A percentile compares a stretch with the other conserved stretches of the same genome.
Evolutionary conservation across 2,888 invertebrate species (phyloP).

Genomic region (Isotomurus palustris): DNA sequence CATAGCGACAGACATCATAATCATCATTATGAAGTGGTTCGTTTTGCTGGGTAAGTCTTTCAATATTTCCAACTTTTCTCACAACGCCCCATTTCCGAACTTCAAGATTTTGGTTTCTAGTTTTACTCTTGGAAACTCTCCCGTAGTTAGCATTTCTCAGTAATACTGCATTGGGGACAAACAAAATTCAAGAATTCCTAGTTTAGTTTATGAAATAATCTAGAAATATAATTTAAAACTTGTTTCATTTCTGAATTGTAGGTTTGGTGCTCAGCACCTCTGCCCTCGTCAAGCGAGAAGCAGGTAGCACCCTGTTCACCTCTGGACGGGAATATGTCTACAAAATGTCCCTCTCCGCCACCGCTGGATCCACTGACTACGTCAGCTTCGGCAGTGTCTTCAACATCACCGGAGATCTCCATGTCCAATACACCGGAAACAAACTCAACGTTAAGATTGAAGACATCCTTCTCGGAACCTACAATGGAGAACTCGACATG

Average conservation of each 20-base stretch:
- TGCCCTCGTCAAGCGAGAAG: slow-evolving; percentile 40
- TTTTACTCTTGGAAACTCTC: background rate
- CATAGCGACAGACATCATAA: background rate
- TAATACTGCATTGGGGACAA: background rate
- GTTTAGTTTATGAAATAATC: background rate
- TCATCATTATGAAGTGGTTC: slow-evolving; percentile 26
- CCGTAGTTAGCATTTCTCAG: background rate
- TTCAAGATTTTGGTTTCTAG: background rate
- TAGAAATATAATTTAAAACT: background rate
- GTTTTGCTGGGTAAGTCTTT: slow-evolving; percentile 29
- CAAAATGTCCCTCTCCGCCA: slow-evolving; percentile 27
- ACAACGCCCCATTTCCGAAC: background rate
- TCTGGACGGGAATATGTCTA: slow-evolving; percentile 44
- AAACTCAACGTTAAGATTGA: slow-evolving; percentile 35
- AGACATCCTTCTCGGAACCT: slow-evolving; percentile 35
- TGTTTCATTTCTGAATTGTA: slow-evolving; percentile 9
- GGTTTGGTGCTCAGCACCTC: slow-evolving; percentile 40
- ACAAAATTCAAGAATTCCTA: background rate
- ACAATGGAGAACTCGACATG: slow-evolving; percentile 38
- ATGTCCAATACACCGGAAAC: slow-evolving; percentile 34
- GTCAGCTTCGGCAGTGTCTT: slow-evolving; percentile 36
- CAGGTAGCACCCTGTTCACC: slow-evolving; percentile 37
- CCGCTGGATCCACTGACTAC: slow-evolving; percentile 43
- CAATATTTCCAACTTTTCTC: background rate
- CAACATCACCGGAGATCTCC: slow-evolving; percentile 42